Percentiles rank a stretch among this genome's conserved stretches.
Evolutionary conservation across 2,888 invertebrate species (phyloP).

Genomic region (Germaria angustata): DNA sequence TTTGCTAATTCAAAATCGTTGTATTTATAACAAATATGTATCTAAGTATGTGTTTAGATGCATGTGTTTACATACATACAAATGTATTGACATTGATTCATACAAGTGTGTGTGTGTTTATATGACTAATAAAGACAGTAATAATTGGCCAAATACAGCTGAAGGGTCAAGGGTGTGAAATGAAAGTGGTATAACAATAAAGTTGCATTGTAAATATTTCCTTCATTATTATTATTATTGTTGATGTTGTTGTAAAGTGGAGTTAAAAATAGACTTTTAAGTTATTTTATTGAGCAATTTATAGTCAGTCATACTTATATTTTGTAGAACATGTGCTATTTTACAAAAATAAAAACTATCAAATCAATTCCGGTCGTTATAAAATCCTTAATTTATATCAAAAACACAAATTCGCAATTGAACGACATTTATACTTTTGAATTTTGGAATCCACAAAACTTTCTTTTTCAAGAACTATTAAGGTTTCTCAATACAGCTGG

Average conservation of each 20-base stretch:
- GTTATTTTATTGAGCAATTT: constrained; percentile 19
- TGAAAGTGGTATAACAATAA: constrained; percentile 26
- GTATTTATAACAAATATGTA: background rate
- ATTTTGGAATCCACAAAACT: no score
- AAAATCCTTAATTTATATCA: background rate
- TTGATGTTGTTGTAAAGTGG: background rate
- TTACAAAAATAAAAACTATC: background rate
- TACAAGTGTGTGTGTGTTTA: background rate
- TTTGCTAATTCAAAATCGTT: constrained; percentile 28
- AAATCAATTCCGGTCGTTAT: constrained; percentile 30
- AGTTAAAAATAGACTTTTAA: constrained; percentile 42
- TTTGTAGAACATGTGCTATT: background rate
- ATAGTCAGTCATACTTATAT: background rate
- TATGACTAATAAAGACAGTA: constrained; percentile 53
- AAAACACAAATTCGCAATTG: background rate
- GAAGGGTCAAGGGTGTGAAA: constrained; percentile 50
- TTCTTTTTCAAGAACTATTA: background rate
- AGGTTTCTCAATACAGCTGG: no score
- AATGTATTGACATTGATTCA: background rate
- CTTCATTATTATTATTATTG: background rate
- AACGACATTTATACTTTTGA: background rate
- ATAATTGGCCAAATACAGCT: constrained; percentile 35
- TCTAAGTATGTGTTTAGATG: constrained; percentile 11
- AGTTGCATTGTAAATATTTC: constrained; percentile 9
- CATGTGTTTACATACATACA: background rate